phyloP scores from a whole-genome alignment of 2,888 invertebrate species.

The Dasypolia templi region DNA sequence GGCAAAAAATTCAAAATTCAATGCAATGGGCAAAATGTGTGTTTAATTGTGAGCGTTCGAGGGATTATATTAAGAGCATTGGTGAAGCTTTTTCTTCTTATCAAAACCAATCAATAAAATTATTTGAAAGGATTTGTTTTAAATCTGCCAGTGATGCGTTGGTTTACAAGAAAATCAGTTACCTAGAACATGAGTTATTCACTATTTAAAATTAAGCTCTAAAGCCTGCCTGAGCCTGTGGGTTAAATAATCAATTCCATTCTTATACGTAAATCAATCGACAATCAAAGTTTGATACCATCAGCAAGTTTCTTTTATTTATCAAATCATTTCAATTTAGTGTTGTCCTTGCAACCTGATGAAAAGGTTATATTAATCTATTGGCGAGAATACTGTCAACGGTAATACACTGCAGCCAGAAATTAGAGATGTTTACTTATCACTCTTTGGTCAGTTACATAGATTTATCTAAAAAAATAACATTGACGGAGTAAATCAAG shows the following conservation, averaged over 20 bases:
- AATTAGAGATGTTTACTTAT: too few species aligned
- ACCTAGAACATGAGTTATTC: not conserved
- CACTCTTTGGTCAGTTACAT: too few species aligned
- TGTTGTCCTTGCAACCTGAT: slow-evolving; percentile 14
- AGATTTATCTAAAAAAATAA: too few species aligned
- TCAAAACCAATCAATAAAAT: not conserved
- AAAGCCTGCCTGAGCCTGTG: not conserved
- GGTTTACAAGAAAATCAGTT: not conserved
- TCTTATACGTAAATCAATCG: not conserved
- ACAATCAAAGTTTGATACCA: not conserved
- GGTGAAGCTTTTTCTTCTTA: not conserved
- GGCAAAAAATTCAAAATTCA: too few species aligned
- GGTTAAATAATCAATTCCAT: not conserved
- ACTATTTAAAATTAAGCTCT: not conserved
- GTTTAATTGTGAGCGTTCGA: not conserved
- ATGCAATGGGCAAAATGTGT: too few species aligned
- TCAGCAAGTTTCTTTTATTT: not conserved
- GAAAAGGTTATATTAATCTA: slow-evolving; percentile 37
- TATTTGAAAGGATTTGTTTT: not conserved
- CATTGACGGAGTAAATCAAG: too few species aligned
- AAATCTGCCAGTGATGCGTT: not conserved
- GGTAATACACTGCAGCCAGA: too few species aligned
- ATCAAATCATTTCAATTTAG: not conserved
- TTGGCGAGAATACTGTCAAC: slow-evolving; percentile 41
- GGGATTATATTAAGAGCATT: too few species aligned